These are phyloP conservation scores for Epirrita christyi DNA, from an alignment of 2,888 invertebrate genomes.

Conservation along the genomic window DNA sequence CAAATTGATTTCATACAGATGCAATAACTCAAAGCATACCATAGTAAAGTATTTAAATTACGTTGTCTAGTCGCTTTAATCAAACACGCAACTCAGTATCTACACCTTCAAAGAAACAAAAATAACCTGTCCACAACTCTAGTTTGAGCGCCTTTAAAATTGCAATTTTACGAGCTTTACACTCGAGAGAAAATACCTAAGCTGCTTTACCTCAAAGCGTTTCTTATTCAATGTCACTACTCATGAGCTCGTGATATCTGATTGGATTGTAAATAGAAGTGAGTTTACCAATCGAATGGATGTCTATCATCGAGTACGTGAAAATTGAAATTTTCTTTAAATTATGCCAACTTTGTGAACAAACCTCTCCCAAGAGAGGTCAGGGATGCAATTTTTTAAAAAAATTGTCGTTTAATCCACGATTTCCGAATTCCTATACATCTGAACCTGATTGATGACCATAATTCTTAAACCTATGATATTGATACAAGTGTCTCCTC, in stretches of 20 bases:
- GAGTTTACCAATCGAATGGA: not conserved
- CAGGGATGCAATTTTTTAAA: no score
- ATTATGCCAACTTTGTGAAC: no score
- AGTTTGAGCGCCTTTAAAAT: constrained; percentile 13
- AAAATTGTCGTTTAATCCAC: no score
- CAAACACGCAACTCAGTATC: constrained; percentile 4
- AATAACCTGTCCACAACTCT: constrained; percentile 29
- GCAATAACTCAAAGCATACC: not conserved
- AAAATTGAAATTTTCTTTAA: no score
- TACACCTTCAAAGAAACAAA: constrained; percentile 34
- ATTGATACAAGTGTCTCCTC: no score
- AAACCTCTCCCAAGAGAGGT: no score
- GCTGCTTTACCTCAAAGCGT: constrained; percentile 25
- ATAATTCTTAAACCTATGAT: no score
- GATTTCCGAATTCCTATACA: no score
- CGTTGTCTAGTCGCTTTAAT: constrained; percentile 18
- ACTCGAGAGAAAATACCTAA: constrained; percentile 6
- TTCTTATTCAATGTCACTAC: constrained; percentile 17
- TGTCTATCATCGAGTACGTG: no score
- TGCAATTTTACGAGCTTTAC: constrained; percentile 21
- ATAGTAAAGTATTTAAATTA: constrained; percentile 12
- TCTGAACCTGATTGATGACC: no score
- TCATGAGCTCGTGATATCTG: not conserved
- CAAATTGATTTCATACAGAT: constrained; percentile 6
- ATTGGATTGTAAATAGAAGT: constrained; percentile 11